Evolutionary conservation across 1,140 invertebrate species (phyloP).

Genomic region (Piezodorus guildinii): DNA sequence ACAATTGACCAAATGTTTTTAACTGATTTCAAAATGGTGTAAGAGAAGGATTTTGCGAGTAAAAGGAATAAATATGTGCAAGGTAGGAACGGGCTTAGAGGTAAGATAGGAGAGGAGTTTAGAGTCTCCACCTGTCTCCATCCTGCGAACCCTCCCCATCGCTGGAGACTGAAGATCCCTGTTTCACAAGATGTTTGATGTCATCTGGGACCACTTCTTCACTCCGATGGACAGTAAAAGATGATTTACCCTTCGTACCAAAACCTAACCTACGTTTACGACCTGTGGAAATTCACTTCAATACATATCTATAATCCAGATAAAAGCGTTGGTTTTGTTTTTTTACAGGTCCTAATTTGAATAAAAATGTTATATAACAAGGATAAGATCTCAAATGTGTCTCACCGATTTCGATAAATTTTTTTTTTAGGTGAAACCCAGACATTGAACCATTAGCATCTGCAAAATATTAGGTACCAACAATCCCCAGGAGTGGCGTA

Average conservation of each 20-base stretch:
- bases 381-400: too few relatives aligned
- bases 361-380: background rate
- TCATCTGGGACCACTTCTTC: conserved; percentile 86
- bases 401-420: too few relatives aligned
- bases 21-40: background rate
- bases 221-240: conserved; percentile 89
- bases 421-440: too few relatives aligned
- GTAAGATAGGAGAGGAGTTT: background rate
- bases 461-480: too few relatives aligned
- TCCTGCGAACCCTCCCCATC: conserved; percentile 79
- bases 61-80: background rate
- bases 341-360: too few relatives aligned
- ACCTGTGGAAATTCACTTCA: conserved; percentile 42
- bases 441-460: too few relatives aligned
- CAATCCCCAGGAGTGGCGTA: too few relatives aligned
- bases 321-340: too few relatives aligned
- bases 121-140: conserved; percentile 51
- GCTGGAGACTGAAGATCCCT: conserved; percentile 79
- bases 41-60: background rate
- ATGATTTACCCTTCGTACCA: conserved; percentile 84
- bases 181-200: conserved; percentile 59
- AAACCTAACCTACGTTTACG: conserved; percentile 90
- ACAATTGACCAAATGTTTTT: too few relatives aligned
- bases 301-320: background rate
- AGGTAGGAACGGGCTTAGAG: background rate